Conservation (phyloP, 2,797 vertebrate species). For the Lindbergichthys nudifrons region DNA sequence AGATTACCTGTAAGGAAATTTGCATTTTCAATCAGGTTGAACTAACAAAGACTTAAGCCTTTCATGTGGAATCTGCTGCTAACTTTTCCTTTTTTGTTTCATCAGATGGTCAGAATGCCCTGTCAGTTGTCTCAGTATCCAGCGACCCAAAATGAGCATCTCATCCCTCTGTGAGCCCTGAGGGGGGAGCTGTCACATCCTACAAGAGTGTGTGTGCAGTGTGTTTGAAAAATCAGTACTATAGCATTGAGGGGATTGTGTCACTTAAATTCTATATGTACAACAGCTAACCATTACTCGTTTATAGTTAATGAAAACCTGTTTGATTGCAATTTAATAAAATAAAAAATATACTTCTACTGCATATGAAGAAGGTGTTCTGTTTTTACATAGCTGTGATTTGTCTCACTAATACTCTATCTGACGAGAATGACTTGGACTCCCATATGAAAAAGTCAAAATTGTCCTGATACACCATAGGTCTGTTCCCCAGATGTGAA, state of each 20-base stretch:
- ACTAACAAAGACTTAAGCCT: background rate
- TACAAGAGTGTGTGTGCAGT: slow-evolving; percentile 4
- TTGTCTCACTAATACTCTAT: background rate
- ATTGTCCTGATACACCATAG: background rate
- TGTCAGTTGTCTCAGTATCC: slow-evolving; percentile 7
- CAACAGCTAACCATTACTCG: too few relatives aligned
- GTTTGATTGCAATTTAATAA: background rate
- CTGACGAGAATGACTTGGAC: background rate
- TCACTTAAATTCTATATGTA: too few relatives aligned
- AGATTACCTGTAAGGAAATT: too few relatives aligned
- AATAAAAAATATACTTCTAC: background rate
- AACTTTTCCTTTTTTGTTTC: slow-evolving; percentile 20
- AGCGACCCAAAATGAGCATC: slow-evolving; percentile 34
- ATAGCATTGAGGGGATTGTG: background rate
- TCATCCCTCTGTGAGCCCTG: slow-evolving; percentile 29
- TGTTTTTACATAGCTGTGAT: background rate
- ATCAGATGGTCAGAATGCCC: slow-evolving; percentile 20
- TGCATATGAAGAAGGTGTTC: too few relatives aligned
- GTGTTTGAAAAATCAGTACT: background rate
- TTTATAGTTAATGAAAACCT: too few relatives aligned
- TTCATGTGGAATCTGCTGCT: slow-evolving; percentile 11
- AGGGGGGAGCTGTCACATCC: slow-evolving; percentile 44
- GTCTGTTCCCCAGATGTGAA: background rate
- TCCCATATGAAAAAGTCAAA: background rate
- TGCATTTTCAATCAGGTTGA: background rate